Conservation (phyloP, 2,797 vertebrate genomes). For the Lithobates pipiens region DNA sequence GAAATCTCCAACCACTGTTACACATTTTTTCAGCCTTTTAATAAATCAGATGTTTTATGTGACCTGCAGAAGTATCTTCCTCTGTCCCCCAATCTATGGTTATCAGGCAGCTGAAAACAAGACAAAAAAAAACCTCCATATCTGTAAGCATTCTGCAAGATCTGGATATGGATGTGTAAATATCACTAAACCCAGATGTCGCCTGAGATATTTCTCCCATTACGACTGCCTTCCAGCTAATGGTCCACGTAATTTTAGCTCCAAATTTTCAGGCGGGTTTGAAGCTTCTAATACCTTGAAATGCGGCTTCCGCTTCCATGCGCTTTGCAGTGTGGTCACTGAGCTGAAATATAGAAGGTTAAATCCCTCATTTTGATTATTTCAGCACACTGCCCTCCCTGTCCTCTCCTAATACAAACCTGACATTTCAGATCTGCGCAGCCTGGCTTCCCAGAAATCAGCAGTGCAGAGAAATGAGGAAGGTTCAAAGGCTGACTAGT, state of each 20-base stretch:
- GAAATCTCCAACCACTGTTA: no score
- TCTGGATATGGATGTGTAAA: constrained; percentile 52
- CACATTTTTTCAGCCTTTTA: no score
- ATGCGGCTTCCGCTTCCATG: constrained; percentile 67
- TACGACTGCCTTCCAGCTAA: constrained; percentile 67
- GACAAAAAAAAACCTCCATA: background rate
- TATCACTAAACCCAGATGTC: constrained; percentile 60
- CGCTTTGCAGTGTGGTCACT: constrained; percentile 74
- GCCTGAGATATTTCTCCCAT: constrained; percentile 31
- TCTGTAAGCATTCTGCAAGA: constrained; percentile 26
- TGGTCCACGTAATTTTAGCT: constrained; percentile 71
- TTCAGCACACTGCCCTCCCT: constrained; percentile 63
- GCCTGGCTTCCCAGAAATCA: constrained; percentile 78
- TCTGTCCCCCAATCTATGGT: background rate
- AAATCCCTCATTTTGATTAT: constrained; percentile 80
- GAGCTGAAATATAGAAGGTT: constrained; percentile 78
- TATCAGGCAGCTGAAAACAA: background rate
- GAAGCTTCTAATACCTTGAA: constrained; percentile 66
- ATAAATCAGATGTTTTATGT: background rate
- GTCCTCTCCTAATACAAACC: constrained; percentile 76
- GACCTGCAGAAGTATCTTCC: background rate
- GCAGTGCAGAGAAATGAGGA: constrained; percentile 71
- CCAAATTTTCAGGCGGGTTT: constrained; percentile 67
- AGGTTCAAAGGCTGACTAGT: constrained; percentile 78
- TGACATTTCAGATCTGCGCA: constrained; percentile 82